phyloP scores from a whole-genome alignment of 2,113 vertebrate genomes.

The Pygoscelis adeliae region DNA sequence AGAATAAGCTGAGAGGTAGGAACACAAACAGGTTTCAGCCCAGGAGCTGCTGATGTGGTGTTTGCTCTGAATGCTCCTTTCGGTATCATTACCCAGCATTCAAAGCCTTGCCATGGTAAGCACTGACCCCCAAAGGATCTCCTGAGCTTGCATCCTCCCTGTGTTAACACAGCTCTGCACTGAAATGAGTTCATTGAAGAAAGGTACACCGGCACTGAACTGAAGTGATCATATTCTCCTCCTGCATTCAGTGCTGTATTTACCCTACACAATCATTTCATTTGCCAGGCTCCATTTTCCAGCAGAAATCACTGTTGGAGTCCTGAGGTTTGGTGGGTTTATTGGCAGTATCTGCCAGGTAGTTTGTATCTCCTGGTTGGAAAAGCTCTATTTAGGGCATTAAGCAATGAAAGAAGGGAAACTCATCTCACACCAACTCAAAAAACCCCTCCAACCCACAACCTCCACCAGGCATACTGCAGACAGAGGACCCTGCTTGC shows the following conservation, averaged over 20 bases:
- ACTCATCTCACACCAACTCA: neutral
- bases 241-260: neutral
- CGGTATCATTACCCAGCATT: fast-evolving
- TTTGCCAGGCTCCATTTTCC: neutral
- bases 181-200: fast-evolving
- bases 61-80: neutral
- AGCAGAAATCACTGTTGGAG: neutral
- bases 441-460: neutral
- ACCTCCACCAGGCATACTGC: neutral
- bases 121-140: neutral
- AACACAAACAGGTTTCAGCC: neutral
- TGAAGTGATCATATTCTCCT: fast-evolving
- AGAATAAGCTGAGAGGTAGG: neutral
- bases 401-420: neutral
- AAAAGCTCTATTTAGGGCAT: neutral
- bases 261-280: neutral
- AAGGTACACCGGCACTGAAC: neutral
- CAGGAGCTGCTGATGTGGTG: neutral
- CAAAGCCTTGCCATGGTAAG: fast-evolving
- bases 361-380: neutral
- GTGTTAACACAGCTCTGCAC: neutral
- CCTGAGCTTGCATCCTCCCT: neutral
- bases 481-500: neutral
- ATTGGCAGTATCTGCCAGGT: neutral
- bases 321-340: neutral